Conservation (phyloP, 2,888 invertebrate species). For the Spilosoma lubricipeda region DNA sequence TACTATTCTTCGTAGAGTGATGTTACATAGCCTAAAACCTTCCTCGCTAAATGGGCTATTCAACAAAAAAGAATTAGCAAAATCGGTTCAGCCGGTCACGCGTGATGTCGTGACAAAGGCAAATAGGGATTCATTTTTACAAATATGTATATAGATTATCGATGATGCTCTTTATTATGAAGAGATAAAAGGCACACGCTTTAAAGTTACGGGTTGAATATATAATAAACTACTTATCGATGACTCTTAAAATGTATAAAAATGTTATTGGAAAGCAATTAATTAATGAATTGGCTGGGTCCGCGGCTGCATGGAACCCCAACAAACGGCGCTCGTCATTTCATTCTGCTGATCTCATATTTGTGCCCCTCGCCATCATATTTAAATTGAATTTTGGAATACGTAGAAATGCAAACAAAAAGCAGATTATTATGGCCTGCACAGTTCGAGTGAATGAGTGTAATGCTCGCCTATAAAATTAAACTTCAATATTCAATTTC, state of each 20-base stretch:
- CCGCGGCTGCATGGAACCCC: conserved; percentile 61
- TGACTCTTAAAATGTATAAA: conserved; percentile 59
- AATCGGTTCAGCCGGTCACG: no score
- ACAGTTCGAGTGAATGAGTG: conserved; percentile 57
- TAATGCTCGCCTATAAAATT: conserved; percentile 69
- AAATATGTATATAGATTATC: no score
- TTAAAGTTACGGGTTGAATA: background rate
- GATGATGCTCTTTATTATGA: background rate
- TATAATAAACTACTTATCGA: conserved; percentile 24
- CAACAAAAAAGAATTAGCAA: no score
- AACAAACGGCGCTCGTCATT: conserved; percentile 81
- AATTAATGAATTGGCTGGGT: conserved; percentile 74
- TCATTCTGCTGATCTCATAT: conserved; percentile 84
- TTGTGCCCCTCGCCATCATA: conserved; percentile 80
- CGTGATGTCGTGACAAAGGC: no score
- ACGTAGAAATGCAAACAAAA: conserved; percentile 74
- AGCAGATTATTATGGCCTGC: conserved; percentile 67
- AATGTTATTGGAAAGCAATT: conserved; percentile 82
- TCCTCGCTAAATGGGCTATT: no score
- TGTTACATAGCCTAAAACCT: no score
- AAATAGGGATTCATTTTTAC: no score
- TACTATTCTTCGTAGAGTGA: no score
- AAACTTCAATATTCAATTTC: conserved; percentile 51
- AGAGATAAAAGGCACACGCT: background rate
- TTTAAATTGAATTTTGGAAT: conserved; percentile 83